Percentiles rank a stretch among this genome's conserved stretches.
Conservation (phyloP, 2,797 vertebrate genomes). For the Hemibagrus guttatus region DNA sequence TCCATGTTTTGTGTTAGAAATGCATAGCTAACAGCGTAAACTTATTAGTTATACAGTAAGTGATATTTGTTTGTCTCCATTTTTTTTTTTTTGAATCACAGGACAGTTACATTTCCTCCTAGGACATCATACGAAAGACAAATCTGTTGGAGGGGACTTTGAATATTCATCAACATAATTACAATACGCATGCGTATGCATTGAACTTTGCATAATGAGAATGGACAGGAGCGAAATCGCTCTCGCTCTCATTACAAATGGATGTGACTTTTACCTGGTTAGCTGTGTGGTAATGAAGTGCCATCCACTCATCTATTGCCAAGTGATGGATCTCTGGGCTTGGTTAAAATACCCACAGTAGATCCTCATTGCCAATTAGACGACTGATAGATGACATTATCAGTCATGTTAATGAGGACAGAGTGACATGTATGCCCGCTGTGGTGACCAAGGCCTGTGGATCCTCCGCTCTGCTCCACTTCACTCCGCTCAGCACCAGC, state of each 20-base stretch:
- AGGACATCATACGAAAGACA: constrained; percentile 39
- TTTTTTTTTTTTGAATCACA: constrained; percentile 2
- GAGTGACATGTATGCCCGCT: constrained; percentile 68
- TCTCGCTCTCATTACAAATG: constrained; percentile 58
- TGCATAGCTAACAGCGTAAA: neutral
- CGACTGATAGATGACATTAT: constrained; percentile 77
- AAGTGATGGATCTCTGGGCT: constrained; percentile 70
- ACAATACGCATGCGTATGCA: constrained; percentile 54
- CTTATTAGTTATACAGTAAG: neutral
- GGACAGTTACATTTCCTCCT: constrained; percentile 12
- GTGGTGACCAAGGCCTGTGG: constrained; percentile 50
- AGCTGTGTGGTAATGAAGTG: constrained; percentile 60
- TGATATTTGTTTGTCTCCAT: neutral
- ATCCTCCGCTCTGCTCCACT: constrained; percentile 23
- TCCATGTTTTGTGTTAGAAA: constrained; percentile 34
- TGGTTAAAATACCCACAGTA: constrained; percentile 79
- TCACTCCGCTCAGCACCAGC: constrained; percentile 12
- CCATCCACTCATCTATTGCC: constrained; percentile 57
- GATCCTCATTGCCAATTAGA: constrained; percentile 78
- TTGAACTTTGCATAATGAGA: constrained; percentile 61
- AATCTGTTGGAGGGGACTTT: constrained; percentile 46
- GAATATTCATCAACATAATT: constrained; percentile 60
- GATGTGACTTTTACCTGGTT: constrained; percentile 63
- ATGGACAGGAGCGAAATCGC: constrained; percentile 54
- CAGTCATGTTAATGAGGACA: constrained; percentile 80